A percentile compares a stretch with the other conserved stretches of the same genome.
These are phyloP conservation scores for Sceloporus tristichus DNA, from an alignment of 2,113 vertebrate species.

Conservation along the genomic window DNA sequence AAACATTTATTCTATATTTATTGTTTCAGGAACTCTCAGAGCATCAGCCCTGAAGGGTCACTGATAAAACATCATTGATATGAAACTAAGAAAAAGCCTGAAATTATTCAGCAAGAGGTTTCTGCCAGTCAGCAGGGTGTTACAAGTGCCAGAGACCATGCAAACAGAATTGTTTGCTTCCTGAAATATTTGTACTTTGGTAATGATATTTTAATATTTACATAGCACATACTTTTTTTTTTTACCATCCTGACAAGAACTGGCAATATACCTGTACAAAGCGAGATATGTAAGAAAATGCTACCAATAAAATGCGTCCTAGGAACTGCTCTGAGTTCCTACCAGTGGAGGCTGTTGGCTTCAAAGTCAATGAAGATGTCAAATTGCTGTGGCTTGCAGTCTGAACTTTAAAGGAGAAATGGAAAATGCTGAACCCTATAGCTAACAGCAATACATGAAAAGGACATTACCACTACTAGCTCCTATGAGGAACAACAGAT, in stretches of 20 bases:
- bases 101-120: neutral
- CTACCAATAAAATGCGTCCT: neutral
- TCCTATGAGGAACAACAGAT: no score
- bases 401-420: no score
- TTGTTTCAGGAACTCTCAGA: neutral
- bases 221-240: neutral
- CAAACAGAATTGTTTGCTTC: neutral
- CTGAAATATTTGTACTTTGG: neutral
- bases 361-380: no score
- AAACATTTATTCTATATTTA: neutral
- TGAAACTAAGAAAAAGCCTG: neutral
- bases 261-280: neutral
- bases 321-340: no score
- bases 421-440: no score
- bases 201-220: neutral
- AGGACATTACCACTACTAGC: no score
- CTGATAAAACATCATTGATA: neutral
- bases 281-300: neutral
- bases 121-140: neutral
- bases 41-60: neutral
- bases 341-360: no score
- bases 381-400: no score
- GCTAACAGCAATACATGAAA: no score
- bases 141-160: neutral
- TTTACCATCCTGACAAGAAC: neutral